Base-by-base conservation (phyloP, 1,140 invertebrate species). In the Drosophila grimshawi region DNA sequence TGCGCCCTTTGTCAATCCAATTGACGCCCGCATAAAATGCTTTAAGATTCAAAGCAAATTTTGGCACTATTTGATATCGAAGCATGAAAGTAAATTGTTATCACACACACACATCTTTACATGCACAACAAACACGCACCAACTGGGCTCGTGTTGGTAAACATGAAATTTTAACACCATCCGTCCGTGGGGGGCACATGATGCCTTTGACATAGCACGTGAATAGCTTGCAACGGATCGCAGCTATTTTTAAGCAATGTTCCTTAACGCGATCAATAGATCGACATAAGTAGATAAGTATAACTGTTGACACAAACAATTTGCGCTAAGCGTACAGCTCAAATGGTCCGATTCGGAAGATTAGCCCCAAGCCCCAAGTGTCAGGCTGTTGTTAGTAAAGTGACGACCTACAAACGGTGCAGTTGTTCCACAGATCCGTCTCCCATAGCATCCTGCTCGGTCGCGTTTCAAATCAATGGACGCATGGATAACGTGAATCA, bases 261-360 rank as follows among this genome's bases (percentile, higher is more conserved):
- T 88, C 85, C 80, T 72, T 80, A 78, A 85, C 80, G 66, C 74
- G 86, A 78, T 85, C 80, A 78, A 78, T 74, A 88, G 67, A 65
- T 86, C 69, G 35, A 60, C 41, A 66, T 67, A 63, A 70, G 59
- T 61, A 51, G 43, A 65, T 49, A 53, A 65, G 37, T 68, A 39
- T 35, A 62, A 51, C 27, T 88, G 53, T 88, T 88, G 66, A 78
- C 64, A 59, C 1, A n/a, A 70, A 11, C 53, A 80, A 85, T 88
- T 88, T 48, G 37, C 85, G 83, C 64, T 39, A 41, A 6, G n/a
- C 11, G 11, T 45, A 7, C n/a, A 1, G 8, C 51, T 41, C 39
- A 41, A 68, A 72, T n/a, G 60, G 46, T 68, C 59, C 65, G 32
- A 66, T 61, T 77, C 55, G 69, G 33, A 53, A 76, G 72, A 70